Evolutionary conservation across 2,113 vertebrate genomes (phyloP), one percentile per base, ranked within the genome.

Genomic region (Zingel zingel): DNA sequence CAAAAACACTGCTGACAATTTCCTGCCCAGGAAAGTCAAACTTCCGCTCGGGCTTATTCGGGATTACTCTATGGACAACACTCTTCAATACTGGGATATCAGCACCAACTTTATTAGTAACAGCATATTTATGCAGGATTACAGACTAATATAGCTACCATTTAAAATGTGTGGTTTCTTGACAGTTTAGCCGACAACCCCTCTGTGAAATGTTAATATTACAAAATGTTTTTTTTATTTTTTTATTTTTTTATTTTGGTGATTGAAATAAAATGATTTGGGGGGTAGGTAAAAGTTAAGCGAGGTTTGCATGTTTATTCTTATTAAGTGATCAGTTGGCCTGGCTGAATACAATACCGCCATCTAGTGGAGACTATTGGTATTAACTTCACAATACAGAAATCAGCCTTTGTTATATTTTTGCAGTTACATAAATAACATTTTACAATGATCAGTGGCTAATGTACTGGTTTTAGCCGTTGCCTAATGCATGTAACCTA

Each of bases 1-100:
- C 92, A 91, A 83, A 80, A 90, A 94, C 90, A 91, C 83, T 56
- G 87, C n/a, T 81, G 92, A 93, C 90, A 73, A 27, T 27, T 91
- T 94, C 93, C 93, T 82, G 85, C 9, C 10, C 6, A 27, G 61
- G 51, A 57, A 57, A 76, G 3, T 2, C 56, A 12, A 63, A 89
- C 89, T 92, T 94, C 93, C 93, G 93, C 47, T 78, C 4, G 1
- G 58, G n/a, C 3, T 74, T 4, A 39, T 25, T 1, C 13, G 16
- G 57, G 75, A 68, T 25, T 25, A 25, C 25, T 25, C 25, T 25
- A 25, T 71, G 0, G 2, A 43, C 39, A 11, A 30, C 48, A 36
- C 50, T 21, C 14, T 53, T 39, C 19, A 18, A 27, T 43, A 25
- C 6, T 25, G 0, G 16, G 13, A 76, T 65, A 27, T 63, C 21